Percentiles rank a stretch among this genome's conserved stretches.
phyloP scores from a whole-genome alignment of 2,888 invertebrate genomes.

The Cinara cedri region DNA sequence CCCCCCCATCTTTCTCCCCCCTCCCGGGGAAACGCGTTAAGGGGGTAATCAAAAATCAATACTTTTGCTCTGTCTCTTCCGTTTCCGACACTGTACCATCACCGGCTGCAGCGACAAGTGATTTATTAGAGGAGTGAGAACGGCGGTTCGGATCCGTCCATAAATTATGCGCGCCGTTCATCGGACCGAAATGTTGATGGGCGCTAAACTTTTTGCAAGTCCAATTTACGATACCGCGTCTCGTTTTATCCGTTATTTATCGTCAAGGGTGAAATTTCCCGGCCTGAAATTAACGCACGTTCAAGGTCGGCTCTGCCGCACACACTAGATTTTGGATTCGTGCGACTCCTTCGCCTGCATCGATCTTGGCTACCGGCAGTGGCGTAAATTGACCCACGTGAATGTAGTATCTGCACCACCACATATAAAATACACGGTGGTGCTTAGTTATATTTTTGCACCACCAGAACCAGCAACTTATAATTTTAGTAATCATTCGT shows the following conservation, averaged over 20 bases:
- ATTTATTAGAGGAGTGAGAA: slow-evolving; percentile 34
- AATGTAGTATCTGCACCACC: too few relatives aligned
- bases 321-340: too few relatives aligned
- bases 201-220: slow-evolving; percentile 48
- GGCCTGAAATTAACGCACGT: slow-evolving; percentile 31
- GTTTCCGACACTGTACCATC: neutral
- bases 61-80: slow-evolving; percentile 30
- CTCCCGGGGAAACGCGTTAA: neutral
- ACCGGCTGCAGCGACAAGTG: slow-evolving; percentile 7
- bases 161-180: slow-evolving; percentile 39
- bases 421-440: too few relatives aligned
- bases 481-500: too few relatives aligned
- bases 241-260: slow-evolving; percentile 53
- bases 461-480: too few relatives aligned
- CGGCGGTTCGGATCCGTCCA: slow-evolving; percentile 29
- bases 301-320: neutral
- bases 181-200: slow-evolving; percentile 43
- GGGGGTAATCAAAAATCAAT: slow-evolving; percentile 50
- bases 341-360: too few relatives aligned
- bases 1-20: too few relatives aligned
- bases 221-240: slow-evolving; percentile 20
- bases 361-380: too few relatives aligned
- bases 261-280: slow-evolving; percentile 5
- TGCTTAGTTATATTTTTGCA: too few relatives aligned
- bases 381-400: too few relatives aligned